These are phyloP conservation scores for Falcaria lacertinaria DNA, from an alignment of 2,888 invertebrate species.

Conservation along the genomic window DNA sequence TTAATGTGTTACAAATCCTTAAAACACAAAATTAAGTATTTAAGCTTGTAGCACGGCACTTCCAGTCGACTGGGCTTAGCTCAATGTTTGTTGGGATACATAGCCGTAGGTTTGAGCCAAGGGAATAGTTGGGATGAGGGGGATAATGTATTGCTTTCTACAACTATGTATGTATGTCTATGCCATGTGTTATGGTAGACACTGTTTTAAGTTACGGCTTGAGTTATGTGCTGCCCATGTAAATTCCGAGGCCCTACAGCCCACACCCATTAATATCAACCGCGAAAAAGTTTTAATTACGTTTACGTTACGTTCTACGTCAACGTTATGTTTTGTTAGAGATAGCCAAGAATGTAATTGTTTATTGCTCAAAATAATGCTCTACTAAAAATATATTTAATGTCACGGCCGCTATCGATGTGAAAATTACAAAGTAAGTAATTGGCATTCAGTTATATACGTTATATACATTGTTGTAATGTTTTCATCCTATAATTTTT, in stretches of 20 bases:
- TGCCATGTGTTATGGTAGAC: slow-evolving; percentile 70
- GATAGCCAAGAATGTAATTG: neutral
- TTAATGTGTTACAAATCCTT: slow-evolving; percentile 14
- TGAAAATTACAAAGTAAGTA: too few species aligned
- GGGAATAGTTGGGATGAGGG: slow-evolving; percentile 76
- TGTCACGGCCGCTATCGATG: too few species aligned
- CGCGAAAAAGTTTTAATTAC: slow-evolving; percentile 4
- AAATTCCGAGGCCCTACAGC: slow-evolving; percentile 11
- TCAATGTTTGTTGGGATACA: slow-evolving; percentile 42
- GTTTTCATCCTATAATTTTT: too few species aligned
- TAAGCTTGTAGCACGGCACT: slow-evolving; percentile 22
- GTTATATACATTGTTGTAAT: too few species aligned
- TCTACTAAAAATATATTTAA: neutral
- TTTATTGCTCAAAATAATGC: neutral
- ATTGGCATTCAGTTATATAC: too few species aligned
- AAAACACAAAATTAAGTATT: slow-evolving; percentile 4
- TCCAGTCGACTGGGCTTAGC: slow-evolving; percentile 33
- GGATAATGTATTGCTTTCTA: slow-evolving; percentile 76
- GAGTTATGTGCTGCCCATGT: slow-evolving; percentile 29
- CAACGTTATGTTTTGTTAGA: neutral
- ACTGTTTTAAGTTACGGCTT: slow-evolving; percentile 63
- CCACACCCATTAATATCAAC: slow-evolving; percentile 19
- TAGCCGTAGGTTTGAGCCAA: slow-evolving; percentile 63
- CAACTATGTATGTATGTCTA: slow-evolving; percentile 75
- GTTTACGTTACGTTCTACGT: neutral